Conservation (phyloP, 92 coral and sea anemone genomes). For the Galaxea fascicularis region DNA sequence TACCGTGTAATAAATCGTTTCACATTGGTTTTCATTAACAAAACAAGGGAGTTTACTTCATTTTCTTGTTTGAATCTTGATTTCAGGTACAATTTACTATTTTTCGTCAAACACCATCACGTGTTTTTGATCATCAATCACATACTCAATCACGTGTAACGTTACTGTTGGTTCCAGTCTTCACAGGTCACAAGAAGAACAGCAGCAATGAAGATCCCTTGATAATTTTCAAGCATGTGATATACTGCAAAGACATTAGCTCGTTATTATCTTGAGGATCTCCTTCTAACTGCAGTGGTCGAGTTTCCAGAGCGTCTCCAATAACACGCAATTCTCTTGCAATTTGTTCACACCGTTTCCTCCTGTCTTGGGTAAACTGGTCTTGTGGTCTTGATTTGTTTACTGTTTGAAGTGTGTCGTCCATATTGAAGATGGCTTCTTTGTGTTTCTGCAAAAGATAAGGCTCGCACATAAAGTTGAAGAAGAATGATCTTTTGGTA, state of each 20-base stretch:
- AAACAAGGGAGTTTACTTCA: too few species aligned
- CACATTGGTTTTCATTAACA: too few species aligned
- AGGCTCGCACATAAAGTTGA: not conserved
- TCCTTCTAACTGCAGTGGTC: not conserved
- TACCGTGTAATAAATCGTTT: too few species aligned
- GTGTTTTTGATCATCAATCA: not conserved
- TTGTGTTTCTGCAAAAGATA: not conserved
- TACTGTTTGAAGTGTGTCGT: not conserved
- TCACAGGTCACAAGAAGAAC: not conserved
- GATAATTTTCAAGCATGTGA: not conserved
- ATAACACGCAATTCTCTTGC: constrained; percentile 4
- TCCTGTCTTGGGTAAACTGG: not conserved
- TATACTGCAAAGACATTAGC: not conserved
- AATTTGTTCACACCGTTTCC: not conserved
- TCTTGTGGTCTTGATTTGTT: not conserved
- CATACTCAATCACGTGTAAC: not conserved
- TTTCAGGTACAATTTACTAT: too few species aligned
- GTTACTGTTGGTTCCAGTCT: not conserved
- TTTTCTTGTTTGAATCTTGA: too few species aligned
- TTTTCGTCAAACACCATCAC: too few species aligned
- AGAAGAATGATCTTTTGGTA: not conserved
- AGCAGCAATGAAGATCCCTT: not conserved
- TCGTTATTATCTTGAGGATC: not conserved
- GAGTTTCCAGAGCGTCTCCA: not conserved
- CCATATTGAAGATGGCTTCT: not conserved